phyloP scores from a whole-genome alignment of 1,140 invertebrate genomes.

The Drosophila parvula region DNA sequence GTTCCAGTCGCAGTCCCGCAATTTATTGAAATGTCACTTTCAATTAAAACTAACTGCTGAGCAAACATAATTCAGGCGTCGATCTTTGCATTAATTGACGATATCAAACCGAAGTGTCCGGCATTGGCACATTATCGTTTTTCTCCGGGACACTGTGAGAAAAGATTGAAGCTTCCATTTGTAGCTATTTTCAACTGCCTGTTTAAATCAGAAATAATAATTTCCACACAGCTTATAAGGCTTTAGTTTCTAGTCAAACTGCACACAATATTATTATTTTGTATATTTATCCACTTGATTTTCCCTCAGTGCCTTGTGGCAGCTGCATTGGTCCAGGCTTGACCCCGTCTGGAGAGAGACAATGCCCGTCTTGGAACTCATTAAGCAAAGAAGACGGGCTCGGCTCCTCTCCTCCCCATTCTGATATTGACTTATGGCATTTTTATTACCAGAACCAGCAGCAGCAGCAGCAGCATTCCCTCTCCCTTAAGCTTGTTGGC shows the following conservation, averaged over 20 bases:
- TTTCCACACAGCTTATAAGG: too few species aligned
- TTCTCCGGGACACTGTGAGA: constrained; percentile 7
- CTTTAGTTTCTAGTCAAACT: not conserved
- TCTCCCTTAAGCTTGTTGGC: constrained; percentile 12
- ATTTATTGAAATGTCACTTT: constrained; percentile 83
- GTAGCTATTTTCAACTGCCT: too few species aligned
- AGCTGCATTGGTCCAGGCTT: constrained; percentile 36
- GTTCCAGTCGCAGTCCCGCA: constrained; percentile 26
- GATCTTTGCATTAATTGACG: constrained; percentile 77
- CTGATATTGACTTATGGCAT: constrained; percentile 82
- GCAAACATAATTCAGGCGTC: constrained; percentile 78
- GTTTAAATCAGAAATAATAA: too few species aligned
- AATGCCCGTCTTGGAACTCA: constrained; percentile 51
- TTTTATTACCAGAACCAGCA: constrained; percentile 68
- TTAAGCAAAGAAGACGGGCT: constrained; percentile 41
- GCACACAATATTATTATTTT: not conserved
- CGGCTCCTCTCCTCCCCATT: too few species aligned
- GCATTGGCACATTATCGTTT: constrained; percentile 76
- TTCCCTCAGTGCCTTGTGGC: constrained; percentile 11
- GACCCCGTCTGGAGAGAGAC: constrained; percentile 41
- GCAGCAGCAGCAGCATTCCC: not conserved
- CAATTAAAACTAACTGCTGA: constrained; percentile 79
- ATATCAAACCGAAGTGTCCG: constrained; percentile 78
- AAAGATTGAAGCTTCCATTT: not conserved
- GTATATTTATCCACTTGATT: not conserved